phyloP scores from a whole-genome alignment of 2,113 vertebrate genomes.

The Malurus alboscapulatus region DNA sequence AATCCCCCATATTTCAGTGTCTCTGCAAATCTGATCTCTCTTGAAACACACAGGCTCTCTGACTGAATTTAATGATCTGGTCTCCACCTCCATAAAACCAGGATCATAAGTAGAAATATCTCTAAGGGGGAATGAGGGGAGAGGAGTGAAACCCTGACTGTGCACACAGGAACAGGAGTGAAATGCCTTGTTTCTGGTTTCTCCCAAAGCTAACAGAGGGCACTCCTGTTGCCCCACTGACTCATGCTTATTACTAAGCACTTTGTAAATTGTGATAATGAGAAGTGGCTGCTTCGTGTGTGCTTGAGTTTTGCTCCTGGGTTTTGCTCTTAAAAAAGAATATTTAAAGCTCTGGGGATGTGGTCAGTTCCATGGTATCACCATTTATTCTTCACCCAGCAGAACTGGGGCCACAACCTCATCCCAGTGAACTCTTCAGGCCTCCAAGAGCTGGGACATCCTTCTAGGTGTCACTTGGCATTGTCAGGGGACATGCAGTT shows the following conservation, averaged over 20 bases:
- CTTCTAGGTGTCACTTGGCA: neutral
- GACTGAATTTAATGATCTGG: neutral
- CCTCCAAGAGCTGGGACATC: neutral
- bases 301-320: neutral
- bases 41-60: neutral
- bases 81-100: neutral
- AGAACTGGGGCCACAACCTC: neutral
- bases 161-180: neutral
- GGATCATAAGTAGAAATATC: neutral
- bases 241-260: neutral
- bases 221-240: neutral
- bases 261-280: neutral
- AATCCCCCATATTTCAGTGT: neutral
- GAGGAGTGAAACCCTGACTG: neutral
- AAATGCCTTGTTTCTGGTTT: neutral
- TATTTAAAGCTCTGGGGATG: neutral
- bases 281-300: fast-evolving
- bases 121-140: neutral
- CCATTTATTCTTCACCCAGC: neutral
- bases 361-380: fast-evolving
- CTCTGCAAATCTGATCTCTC: neutral
- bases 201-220: neutral
- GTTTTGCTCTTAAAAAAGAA: neutral
- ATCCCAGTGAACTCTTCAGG: neutral
- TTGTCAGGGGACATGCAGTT: neutral